Percentiles rank a stretch among this genome's conserved stretches.
Conservation (phyloP, 1,140 invertebrate species). For the Pteromalus puparum region DNA sequence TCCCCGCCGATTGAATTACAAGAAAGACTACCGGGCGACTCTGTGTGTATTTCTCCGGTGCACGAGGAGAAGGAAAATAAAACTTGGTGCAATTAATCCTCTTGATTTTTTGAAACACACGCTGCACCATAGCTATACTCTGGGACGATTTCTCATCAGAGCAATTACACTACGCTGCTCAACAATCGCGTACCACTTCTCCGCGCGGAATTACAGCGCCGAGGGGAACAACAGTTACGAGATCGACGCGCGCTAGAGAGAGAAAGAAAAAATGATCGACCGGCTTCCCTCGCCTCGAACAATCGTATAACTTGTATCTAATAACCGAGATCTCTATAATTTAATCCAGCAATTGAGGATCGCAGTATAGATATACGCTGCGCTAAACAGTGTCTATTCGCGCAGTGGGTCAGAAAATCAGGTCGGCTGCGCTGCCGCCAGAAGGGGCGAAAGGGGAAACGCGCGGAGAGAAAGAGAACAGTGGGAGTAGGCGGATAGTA, state of each 20-base stretch:
- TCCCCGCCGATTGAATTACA: constrained; percentile 28
- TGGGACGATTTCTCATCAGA: neutral
- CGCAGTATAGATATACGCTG: no score
- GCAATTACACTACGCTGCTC: neutral
- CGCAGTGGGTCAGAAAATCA: constrained; percentile 72
- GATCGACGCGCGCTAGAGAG: neutral
- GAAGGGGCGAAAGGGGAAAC: constrained; percentile 32
- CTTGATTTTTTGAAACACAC: neutral
- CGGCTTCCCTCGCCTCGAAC: neutral
- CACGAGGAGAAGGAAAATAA: neutral
- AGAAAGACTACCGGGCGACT: neutral
- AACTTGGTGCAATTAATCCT: neutral
- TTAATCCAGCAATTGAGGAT: constrained; percentile 24
- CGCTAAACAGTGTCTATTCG: no score
- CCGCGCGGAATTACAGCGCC: neutral
- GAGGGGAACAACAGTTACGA: neutral
- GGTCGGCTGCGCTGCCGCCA: constrained; percentile 59
- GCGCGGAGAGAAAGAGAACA: constrained; percentile 54
- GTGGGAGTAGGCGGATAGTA: constrained; percentile 26
- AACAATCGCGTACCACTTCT: no score
- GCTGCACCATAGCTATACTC: no score
- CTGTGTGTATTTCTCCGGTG: neutral
- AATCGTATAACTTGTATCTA: constrained; percentile 12
- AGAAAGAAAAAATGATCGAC: neutral
- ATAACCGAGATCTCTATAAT: constrained; percentile 26